These are phyloP conservation scores for Volucella bombylans DNA, from an alignment of 2,888 invertebrate genomes.

Conservation along the genomic window DNA sequence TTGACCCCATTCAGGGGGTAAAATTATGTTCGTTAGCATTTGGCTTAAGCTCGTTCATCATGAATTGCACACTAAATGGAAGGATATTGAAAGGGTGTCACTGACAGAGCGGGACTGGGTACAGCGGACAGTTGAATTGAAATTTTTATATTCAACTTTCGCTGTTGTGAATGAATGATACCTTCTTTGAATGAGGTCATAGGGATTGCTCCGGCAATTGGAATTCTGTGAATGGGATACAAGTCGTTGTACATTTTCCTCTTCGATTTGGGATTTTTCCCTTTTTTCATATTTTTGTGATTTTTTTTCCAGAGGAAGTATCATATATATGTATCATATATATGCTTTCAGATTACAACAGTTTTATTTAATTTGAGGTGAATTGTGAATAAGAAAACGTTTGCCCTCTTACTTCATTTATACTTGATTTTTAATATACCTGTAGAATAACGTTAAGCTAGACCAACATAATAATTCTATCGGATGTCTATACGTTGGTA, in stretches of 20 bases:
- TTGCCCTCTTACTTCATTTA: no score
- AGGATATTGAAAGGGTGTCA: constrained; percentile 27
- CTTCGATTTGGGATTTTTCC: no score
- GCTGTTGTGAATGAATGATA: constrained; percentile 41
- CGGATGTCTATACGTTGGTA: no score
- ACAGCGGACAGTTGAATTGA: constrained; percentile 30
- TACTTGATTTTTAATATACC: no score
- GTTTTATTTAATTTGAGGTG: no score
- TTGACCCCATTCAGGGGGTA: constrained; percentile 63
- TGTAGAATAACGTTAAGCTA: no score
- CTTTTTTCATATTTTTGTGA: no score
- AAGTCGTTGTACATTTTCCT: constrained; percentile 23
- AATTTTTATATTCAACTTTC: constrained; percentile 27
- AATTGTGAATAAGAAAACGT: no score
- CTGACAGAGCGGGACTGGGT: not conserved
- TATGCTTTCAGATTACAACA: no score
- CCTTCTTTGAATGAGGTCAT: constrained; percentile 60
- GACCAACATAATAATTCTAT: no score
- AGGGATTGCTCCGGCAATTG: constrained; percentile 54
- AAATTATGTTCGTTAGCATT: constrained; percentile 72
- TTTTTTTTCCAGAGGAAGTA: no score
- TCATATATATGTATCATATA: no score
- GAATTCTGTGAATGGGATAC: constrained; percentile 53
- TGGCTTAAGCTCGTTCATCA: constrained; percentile 68
- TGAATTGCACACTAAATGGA: constrained; percentile 61